Evolutionary conservation across 2,888 invertebrate genomes (phyloP).

Genomic region (Drosophila anceps): DNA sequence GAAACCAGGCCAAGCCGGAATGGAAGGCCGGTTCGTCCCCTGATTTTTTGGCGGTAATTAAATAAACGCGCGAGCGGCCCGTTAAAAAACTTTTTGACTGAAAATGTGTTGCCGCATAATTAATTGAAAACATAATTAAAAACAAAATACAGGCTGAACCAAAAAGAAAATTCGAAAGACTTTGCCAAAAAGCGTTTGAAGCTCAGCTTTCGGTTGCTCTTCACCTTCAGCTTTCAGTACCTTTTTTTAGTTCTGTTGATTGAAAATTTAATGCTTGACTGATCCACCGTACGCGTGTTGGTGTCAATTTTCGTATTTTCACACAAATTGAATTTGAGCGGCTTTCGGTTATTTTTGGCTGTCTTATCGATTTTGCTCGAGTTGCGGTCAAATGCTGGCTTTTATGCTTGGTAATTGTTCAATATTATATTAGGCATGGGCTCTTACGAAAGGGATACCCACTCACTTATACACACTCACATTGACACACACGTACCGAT

Average conservation of each 20-base stretch:
- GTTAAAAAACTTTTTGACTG: slow-evolving; percentile 41
- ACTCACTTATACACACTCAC: slow-evolving; percentile 14
- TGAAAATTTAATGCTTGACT: slow-evolving; percentile 48
- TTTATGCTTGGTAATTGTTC: slow-evolving; percentile 58
- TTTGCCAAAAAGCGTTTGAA: slow-evolving; percentile 31
- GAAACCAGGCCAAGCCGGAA: slow-evolving; percentile 15
- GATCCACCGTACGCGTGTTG: slow-evolving; percentile 29
- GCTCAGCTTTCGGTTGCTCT: slow-evolving; percentile 30
- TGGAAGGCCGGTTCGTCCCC: not conserved
- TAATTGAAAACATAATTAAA: slow-evolving; percentile 80
- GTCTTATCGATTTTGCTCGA: slow-evolving; percentile 57
- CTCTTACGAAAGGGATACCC: slow-evolving; percentile 29
- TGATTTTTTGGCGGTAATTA: slow-evolving; percentile 52
- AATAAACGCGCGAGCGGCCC: slow-evolving; percentile 64
- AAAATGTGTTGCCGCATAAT: slow-evolving; percentile 74
- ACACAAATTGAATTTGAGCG: slow-evolving; percentile 60
- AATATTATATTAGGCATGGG: slow-evolving; percentile 43
- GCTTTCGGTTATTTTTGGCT: slow-evolving; percentile 53
- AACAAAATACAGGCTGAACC: slow-evolving; percentile 52
- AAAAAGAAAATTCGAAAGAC: not conserved
- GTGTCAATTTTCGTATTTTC: slow-evolving; percentile 54
- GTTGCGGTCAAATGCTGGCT: slow-evolving; percentile 30
- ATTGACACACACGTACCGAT: slow-evolving; percentile 17
- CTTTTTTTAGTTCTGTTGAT: slow-evolving; percentile 9
- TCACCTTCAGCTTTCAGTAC: not conserved